Conservation (phyloP, 2,113 vertebrate genomes). For the Macaca nemestrina region DNA sequence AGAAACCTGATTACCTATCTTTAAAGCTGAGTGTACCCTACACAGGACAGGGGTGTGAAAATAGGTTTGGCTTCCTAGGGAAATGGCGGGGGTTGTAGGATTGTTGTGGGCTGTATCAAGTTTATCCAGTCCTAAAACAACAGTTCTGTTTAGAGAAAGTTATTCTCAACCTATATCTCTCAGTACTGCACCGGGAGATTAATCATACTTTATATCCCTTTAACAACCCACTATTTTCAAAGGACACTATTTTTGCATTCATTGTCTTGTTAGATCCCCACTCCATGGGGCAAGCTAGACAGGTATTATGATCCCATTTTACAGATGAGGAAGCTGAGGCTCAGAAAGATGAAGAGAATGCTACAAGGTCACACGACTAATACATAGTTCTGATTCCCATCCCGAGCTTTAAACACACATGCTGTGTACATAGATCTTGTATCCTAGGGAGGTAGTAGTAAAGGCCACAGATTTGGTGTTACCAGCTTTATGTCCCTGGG, state of each 20-base stretch:
- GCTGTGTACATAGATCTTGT: neutral
- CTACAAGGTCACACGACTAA: neutral
- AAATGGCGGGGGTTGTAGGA: neutral
- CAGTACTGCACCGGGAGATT: neutral
- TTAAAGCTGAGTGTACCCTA: neutral
- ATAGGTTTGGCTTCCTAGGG: conserved; percentile 8
- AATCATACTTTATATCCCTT: neutral
- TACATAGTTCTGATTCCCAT: neutral
- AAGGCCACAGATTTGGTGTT: neutral
- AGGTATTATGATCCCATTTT: neutral
- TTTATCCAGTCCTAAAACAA: conserved; percentile 48
- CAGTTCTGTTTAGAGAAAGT: conserved; percentile 11
- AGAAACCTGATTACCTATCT: conserved; percentile 30
- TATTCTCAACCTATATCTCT: conserved; percentile 10
- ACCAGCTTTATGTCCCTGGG: neutral
- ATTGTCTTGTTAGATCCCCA: neutral
- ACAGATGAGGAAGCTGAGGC: neutral
- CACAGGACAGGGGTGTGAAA: conserved; percentile 21
- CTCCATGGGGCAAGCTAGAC: neutral
- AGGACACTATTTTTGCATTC: neutral
- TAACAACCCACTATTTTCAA: conserved; percentile 12
- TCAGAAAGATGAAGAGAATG: conserved; percentile 2
- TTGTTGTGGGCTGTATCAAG: neutral
- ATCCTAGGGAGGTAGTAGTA: neutral
- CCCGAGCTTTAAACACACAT: neutral